Evolutionary conservation across 2,888 invertebrate species (phyloP), one percentile per base, ranked within the genome.

Genomic region (Gymnoscelis rufifasciata): DNA sequence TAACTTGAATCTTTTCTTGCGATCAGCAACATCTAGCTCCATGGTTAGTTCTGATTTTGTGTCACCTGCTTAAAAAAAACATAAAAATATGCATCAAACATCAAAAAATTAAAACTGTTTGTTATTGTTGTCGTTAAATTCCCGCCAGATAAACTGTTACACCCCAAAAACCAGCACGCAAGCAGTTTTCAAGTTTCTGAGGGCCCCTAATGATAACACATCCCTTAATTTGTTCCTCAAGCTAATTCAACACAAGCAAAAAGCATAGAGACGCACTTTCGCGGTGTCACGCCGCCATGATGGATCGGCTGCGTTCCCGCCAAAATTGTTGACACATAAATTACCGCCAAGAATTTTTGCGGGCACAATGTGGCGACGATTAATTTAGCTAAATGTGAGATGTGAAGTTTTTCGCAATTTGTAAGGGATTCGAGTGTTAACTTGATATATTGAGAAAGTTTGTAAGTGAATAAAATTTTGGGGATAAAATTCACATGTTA

Each of bases 311-410:
- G 50, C 47, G 56, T 46, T 57, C 53, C 42, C 60, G 56, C 59
- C 54, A 55, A 66, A 66, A 67, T 62, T 64, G 64, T 68, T 64
- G 51, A 59, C 61, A 65, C 64, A 60, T 58, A 59, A 66, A 69
- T 66, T 66, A 66, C 60, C 53, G 37, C 49, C 50, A 48, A 53
- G 49, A 57, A 57, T 64, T 68, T 64, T 59, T 54, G 35, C 49
- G 48, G 48, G 45, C 23, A 47, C 64, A 66, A 65, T 66, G 64
- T 53, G 45, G 48, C 51, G 59, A 61, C 65, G 61, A 68, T 69
- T 66, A 68, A 64, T 66, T 57, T 64, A 51, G 59, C 55, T 50
- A 51, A 51, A 49, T 42, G 38, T 35, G 43, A 27, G 37, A 42
- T 44, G 46, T 43, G 43, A 40, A 36, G 33, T 38, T 38, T 47